Conservation (phyloP, 2,113 vertebrate genomes). For the Lathamus discolor region DNA sequence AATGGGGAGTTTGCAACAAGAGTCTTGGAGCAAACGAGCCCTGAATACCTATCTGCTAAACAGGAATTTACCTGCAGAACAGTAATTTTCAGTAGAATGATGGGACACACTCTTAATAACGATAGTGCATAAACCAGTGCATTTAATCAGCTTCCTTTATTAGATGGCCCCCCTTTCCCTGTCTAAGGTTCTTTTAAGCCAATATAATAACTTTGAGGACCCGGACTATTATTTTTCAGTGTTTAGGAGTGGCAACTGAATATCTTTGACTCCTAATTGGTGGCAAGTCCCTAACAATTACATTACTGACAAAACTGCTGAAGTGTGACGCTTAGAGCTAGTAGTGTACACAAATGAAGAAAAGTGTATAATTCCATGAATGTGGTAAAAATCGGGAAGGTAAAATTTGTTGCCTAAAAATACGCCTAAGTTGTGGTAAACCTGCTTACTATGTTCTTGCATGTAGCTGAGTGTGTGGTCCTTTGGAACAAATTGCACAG, state of each 20-base stretch:
- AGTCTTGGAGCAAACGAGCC: neutral
- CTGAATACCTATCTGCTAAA: neutral
- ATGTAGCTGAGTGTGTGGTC: neutral
- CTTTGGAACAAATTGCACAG: neutral
- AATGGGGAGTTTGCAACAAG: neutral
- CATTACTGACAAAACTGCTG: neutral
- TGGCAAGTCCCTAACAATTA: neutral
- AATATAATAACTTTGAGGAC: neutral
- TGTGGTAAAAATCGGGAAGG: neutral
- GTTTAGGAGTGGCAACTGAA: neutral
- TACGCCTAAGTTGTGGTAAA: rapidly evolving
- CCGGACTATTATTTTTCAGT: neutral
- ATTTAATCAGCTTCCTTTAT: neutral
- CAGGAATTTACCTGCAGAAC: neutral
- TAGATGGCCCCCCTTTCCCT: neutral
- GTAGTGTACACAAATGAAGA: neutral
- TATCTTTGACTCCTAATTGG: neutral
- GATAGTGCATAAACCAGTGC: neutral
- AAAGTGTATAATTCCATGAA: neutral
- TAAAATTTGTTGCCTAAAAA: neutral
- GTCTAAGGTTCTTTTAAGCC: neutral
- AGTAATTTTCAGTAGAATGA: neutral
- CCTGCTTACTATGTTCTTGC: rapidly evolving
- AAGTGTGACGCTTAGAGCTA: neutral
- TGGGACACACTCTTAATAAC: neutral